phyloP scores from a whole-genome alignment of 2,888 invertebrate genomes.

The Oscheius myriophilus region DNA sequence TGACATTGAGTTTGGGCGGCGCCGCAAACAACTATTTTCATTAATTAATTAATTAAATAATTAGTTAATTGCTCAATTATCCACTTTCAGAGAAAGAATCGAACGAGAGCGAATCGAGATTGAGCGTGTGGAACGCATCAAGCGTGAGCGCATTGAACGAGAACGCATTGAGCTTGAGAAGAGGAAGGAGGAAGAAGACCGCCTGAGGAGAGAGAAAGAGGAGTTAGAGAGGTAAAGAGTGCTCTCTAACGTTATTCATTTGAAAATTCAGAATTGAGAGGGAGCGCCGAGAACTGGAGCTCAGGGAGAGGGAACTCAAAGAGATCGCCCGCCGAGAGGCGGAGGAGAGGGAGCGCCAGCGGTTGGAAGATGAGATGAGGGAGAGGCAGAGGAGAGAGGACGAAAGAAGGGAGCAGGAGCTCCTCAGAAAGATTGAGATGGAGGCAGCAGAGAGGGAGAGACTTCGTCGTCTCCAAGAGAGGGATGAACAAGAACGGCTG shows the following conservation, averaged over 20 bases:
- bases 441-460: constrained; percentile 63
- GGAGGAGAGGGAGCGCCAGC: constrained; percentile 59
- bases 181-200: constrained; percentile 47
- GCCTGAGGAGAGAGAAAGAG: constrained; percentile 34
- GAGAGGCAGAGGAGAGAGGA: constrained; percentile 56
- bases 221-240: constrained; percentile 29
- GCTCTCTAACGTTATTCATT: background rate
- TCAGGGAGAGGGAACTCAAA: constrained; percentile 56
- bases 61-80: too few relatives aligned
- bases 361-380: constrained; percentile 61
- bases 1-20: too few relatives aligned
- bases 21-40: too few relatives aligned
- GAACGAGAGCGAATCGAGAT: constrained; percentile 61
- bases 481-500: constrained; percentile 62
- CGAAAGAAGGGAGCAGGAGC: constrained; percentile 59
- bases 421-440: constrained; percentile 55
- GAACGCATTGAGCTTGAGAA: constrained; percentile 58
- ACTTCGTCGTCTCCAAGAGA: constrained; percentile 51
- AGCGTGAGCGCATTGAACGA: constrained; percentile 61
- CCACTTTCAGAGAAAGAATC: constrained; percentile 39
- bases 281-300: constrained; percentile 64
- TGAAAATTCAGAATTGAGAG: constrained; percentile 53
- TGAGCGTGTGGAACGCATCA: constrained; percentile 68
- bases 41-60: too few relatives aligned
- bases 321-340: constrained; percentile 54